Conservation (phyloP, 2,888 invertebrate genomes). For the Vannuccia rotundouncinata region DNA sequence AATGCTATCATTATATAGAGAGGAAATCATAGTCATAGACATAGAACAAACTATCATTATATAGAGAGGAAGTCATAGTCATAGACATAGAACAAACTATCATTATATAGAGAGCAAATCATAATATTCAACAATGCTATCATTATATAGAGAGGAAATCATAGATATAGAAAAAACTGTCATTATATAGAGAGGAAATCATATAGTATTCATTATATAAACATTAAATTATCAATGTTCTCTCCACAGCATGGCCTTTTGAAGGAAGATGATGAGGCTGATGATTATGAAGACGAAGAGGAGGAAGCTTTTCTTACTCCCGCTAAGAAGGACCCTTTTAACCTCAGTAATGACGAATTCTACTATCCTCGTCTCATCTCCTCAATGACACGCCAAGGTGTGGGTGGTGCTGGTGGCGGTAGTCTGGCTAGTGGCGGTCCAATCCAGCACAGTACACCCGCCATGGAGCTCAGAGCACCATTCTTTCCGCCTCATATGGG, state of each 20-base stretch:
- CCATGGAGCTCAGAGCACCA: slow-evolving; percentile 83
- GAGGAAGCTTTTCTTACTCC: slow-evolving; percentile 38
- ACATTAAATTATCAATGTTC: too few relatives aligned
- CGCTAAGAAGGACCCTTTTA: slow-evolving; percentile 76
- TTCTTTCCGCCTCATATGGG: slow-evolving; percentile 92
- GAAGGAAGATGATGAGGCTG: slow-evolving; percentile 58
- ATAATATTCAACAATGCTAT: too few relatives aligned
- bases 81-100: too few relatives aligned
- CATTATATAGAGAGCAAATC: too few relatives aligned
- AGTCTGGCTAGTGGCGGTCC: slow-evolving; percentile 33
- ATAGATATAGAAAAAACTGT: too few relatives aligned
- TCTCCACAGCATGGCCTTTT: slow-evolving; percentile 31
- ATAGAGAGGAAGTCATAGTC: too few relatives aligned
- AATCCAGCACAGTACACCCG: slow-evolving; percentile 91
- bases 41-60: too few relatives aligned
- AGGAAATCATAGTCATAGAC: too few relatives aligned
- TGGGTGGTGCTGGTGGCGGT: slow-evolving; percentile 34
- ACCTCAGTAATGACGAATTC: slow-evolving; percentile 92
- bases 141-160: too few relatives aligned
- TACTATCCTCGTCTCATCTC: slow-evolving; percentile 66
- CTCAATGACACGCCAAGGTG: slow-evolving; percentile 10
- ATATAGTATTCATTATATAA: too few relatives aligned
- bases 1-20: too few relatives aligned
- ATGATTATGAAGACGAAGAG: slow-evolving; percentile 57
- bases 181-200: too few relatives aligned